Evolutionary conservation across 2,113 vertebrate species (phyloP), one percentile per base, ranked within the genome.

Genomic region (Tetrao urogallus): DNA sequence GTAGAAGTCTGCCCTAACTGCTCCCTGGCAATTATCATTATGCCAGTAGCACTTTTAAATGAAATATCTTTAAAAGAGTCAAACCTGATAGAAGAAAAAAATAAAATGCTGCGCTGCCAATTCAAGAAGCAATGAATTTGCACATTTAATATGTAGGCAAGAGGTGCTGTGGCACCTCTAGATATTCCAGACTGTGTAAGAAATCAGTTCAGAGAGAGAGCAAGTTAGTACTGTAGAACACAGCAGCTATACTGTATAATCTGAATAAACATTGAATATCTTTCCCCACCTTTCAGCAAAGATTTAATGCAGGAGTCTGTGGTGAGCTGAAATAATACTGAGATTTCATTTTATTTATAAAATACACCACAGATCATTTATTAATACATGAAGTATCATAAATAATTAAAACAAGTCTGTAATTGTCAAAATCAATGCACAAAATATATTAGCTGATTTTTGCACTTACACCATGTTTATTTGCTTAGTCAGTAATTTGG

Each of bases 281-380:
- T 90, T 75, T 85, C 72, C 86, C 54, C 47, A 82, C 20, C 30
- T 86, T 95, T 93, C 90, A 97, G 47, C 42, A 84, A 93, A 94
- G 82, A 86, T 89, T 94, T 93, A 92, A 82, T 73, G 89, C 64
- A 66, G 87, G 91, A 93, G 75, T 66, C 86, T 96, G 93, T 82
- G 93, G 94, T 94, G 43, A 95, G 81, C 78, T 89, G 71, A 84
- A 65, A 77, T 92, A 93, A 89, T 82, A 90, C 61, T 58, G 76
- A 95, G 92, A 96, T 91, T 94, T 97, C 82, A 94, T 96, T 94
- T 96, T 95, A 86, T 96, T 96, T 96, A 89, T 84, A 92, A 96
- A 95, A 95, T 80, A 77, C 54, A 89, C 96, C 94, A 86, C 94
- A 94, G 86, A 78, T 82, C n/a, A 66, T 92, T 97, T 96, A 91